Base-by-base conservation (phyloP, 2,113 vertebrate genomes). In the Chlamydotis undulata region DNA sequence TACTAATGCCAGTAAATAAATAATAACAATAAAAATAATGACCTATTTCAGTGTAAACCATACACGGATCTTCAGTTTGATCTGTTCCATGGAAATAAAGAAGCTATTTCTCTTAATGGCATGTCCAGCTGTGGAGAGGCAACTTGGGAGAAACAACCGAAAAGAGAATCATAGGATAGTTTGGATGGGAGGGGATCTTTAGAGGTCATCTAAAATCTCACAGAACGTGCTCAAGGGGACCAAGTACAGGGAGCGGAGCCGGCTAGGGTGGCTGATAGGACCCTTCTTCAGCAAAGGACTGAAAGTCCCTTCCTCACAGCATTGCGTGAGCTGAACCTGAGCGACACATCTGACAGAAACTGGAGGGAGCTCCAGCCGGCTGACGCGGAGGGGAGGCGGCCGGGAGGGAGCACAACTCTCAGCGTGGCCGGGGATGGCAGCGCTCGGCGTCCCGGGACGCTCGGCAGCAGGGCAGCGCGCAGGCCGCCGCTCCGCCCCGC, bases 401-500 rank as follows among this genome's bases (percentile, higher is more conserved):
- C 5, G 53, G 24, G 23, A 10, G 3, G 16, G 19, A 29, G 31
- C 49, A 12, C 9, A 23, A 43, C 35, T 43, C 59, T 17, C 23
- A 23, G 50, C 24, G 15, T 6, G 33, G 35, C 35, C 3, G 19
- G n/a, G 8, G 3, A 33, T 2, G 41, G 45, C 43, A 4, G 12
- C 0, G 31, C 4, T 4, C 26, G 3, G 15, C 3, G 33, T 2
- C 47, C 26, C 2, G 4, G 59, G 11, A 9, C 37, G 1, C 7
- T 6, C 1, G 24, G 39, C 35, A 57, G 52, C 50, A 19, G 1
- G n/a, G 22, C 7, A 37, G 35, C 9, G 3, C 2, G 25, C 21
- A 26, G 41, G 41, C 41, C 41, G 41, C 41, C 41, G 12, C 41
- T 12, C 41, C 41, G 41, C 41, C 12, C 41, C 41, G 41, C 12